Evolutionary conservation across 1,140 invertebrate genomes (phyloP).

Genomic region (Pseudomyrmex flavicornis): DNA sequence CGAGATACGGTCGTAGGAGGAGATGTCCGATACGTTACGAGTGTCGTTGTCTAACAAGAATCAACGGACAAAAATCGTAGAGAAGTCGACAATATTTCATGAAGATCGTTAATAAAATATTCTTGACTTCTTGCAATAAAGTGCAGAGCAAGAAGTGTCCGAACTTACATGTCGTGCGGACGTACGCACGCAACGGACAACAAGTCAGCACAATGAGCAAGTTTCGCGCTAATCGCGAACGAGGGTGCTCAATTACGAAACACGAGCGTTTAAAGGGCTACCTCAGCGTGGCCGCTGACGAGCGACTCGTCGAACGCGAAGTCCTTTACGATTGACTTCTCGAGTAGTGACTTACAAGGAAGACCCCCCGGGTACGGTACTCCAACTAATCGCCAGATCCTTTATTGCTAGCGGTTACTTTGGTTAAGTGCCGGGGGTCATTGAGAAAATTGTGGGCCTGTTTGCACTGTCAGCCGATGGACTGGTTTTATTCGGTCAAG

Average conservation of each 20-base stretch:
- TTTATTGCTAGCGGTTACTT: slow-evolving; percentile 80
- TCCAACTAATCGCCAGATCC: slow-evolving; percentile 75
- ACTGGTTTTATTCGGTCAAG: slow-evolving; percentile 83
- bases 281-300: slow-evolving; percentile 10
- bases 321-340: slow-evolving; percentile 47
- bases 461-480: slow-evolving; percentile 83
- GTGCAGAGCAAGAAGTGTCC: not conserved
- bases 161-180: not conserved
- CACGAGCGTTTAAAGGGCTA: slow-evolving; percentile 33
- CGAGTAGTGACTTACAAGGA: slow-evolving; percentile 54
- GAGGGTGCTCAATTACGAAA: slow-evolving; percentile 38
- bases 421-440: slow-evolving; percentile 81
- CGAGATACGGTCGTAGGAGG: not conserved
- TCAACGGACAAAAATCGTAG: not conserved
- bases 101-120: not conserved
- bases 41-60: not conserved
- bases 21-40: slow-evolving; percentile 1
- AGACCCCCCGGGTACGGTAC: slow-evolving; percentile 69
- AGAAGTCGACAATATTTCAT: not conserved
- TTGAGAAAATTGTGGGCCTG: slow-evolving; percentile 84
- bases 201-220: not conserved
- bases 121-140: not conserved
- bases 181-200: slow-evolving; percentile 13
- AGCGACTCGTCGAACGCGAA: slow-evolving; percentile 39
- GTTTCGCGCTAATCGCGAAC: slow-evolving; percentile 33